Evolutionary conservation across 2,113 vertebrate genomes (phyloP).

Genomic region (human (Homo sapiens)): DNA sequence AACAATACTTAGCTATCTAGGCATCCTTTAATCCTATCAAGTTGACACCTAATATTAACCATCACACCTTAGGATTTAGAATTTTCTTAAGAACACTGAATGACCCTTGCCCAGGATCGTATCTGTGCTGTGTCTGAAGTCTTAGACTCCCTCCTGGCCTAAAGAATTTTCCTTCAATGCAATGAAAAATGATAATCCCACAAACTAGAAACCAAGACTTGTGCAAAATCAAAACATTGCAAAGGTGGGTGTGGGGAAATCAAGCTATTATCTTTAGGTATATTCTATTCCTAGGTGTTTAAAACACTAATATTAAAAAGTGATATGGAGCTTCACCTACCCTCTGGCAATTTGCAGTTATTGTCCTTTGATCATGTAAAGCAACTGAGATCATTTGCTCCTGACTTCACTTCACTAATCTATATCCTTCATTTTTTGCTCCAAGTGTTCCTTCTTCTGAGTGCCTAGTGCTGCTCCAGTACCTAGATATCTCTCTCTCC

Average conservation of each 20-base stretch:
- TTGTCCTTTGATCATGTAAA: not conserved
- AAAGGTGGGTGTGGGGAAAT: not conserved
- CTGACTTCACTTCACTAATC: not conserved
- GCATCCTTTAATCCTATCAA: no score
- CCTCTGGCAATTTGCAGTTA: not conserved
- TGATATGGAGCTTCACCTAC: not conserved
- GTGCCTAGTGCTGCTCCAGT: not conserved
- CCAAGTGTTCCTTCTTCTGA: not conserved
- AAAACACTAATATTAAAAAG: not conserved
- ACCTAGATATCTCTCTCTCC: not conserved
- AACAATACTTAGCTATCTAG: no score
- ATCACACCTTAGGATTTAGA: not conserved
- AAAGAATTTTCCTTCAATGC: not conserved
- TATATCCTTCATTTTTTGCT: not conserved
- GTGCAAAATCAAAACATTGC: not conserved
- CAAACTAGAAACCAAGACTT: not conserved
- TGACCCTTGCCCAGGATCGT: not conserved
- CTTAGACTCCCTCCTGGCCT: not conserved
- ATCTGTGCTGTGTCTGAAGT: not conserved
- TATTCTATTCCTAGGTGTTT: not conserved
- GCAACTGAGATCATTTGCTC: not conserved
- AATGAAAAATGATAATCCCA: not conserved
- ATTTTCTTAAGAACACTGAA: not conserved
- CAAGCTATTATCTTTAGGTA: not conserved
- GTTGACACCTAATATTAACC: no score